Base-by-base conservation (phyloP, 2,797 vertebrate genomes). In the Danio tinwini region DNA sequence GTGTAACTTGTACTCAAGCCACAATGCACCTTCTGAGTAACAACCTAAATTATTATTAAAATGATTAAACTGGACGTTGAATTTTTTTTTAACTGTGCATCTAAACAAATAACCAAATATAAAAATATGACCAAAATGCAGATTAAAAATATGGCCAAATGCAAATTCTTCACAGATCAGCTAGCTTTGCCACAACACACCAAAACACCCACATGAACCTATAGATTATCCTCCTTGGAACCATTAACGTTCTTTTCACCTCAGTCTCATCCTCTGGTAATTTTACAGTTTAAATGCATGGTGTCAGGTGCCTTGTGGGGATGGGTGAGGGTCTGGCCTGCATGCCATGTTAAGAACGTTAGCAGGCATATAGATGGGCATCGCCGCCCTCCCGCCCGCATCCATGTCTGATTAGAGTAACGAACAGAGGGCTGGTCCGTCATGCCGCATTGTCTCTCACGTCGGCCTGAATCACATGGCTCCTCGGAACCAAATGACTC, bases 291-390 rank as follows among this genome's bases (percentile, higher is more conserved):
- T 90, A 89, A 89, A 94, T 89, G 88, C 50, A 10, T 89, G 88
- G 91, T 93, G 93, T 94, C 93, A 95, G 91, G 87, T 90, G 94
- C 93, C 95, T 95, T 87, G 92, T 93, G 94, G 95, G 92, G 85
- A 91, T 87, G 85, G 88, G 87, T 93, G 89, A 94, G 88, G 86
- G 83, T 86, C 85, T 84, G 58, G 58, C 88, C 90, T 86, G 86
- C 87, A 84, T 90, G 88, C 88, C 83, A 89, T 86, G 85, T 88
- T 93, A 90, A 72, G 65, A 84, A 90, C 83, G 85, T 92, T 93
- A 91, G 90, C 44, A 73, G 90, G 91, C 91, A 92, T 88, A 89
- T 83, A 82, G 71, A 71, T 16, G 16, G 52, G 55, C 49, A 72
- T 79, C 85, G 82, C 84, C 83, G 88, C 84, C 84, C 29, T 29